These are phyloP conservation scores for Phalangium opilio DNA, from an alignment of 2,888 invertebrate genomes.

Conservation along the genomic window DNA sequence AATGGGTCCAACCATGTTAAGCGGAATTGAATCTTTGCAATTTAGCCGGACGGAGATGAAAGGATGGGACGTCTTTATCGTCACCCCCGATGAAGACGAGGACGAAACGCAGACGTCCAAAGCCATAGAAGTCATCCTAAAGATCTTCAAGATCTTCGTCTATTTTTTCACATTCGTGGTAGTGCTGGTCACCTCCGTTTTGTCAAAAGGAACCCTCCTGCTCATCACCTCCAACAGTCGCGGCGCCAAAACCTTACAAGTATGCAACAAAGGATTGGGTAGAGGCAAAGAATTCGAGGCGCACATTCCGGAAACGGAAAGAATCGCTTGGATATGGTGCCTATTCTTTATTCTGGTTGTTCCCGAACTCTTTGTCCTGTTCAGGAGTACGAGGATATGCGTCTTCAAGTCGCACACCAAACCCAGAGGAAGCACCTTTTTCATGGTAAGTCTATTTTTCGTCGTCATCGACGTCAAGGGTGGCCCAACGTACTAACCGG, in stretches of 20 bases:
- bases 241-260: slow-evolving; percentile 39
- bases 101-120: slow-evolving; percentile 15
- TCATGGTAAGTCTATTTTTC: slow-evolving; percentile 11
- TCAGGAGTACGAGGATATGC: slow-evolving; percentile 23
- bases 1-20: too few species aligned
- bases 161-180: slow-evolving; percentile 15
- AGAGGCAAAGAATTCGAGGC: slow-evolving; percentile 17
- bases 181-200: slow-evolving; percentile 11
- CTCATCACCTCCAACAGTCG: slow-evolving; percentile 83
- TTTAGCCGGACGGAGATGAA: slow-evolving; percentile 6
- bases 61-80: slow-evolving; percentile 18
- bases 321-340: slow-evolving; percentile 27
- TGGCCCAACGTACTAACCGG: too few species aligned
- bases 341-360: slow-evolving; percentile 25
- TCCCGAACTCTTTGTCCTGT: slow-evolving; percentile 25
- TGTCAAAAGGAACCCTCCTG: slow-evolving; percentile 38
- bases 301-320: slow-evolving; percentile 20
- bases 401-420: slow-evolving; percentile 23
- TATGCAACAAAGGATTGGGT: slow-evolving; percentile 15
- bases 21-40: too few species aligned
- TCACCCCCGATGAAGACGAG: slow-evolving; percentile 15
- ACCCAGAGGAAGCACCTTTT: slow-evolving; percentile 14
- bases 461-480: background rate
- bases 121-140: slow-evolving; percentile 15
- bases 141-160: slow-evolving; percentile 16